Conservation (phyloP, 2,113 vertebrate genomes). For the Alethe diademata region DNA sequence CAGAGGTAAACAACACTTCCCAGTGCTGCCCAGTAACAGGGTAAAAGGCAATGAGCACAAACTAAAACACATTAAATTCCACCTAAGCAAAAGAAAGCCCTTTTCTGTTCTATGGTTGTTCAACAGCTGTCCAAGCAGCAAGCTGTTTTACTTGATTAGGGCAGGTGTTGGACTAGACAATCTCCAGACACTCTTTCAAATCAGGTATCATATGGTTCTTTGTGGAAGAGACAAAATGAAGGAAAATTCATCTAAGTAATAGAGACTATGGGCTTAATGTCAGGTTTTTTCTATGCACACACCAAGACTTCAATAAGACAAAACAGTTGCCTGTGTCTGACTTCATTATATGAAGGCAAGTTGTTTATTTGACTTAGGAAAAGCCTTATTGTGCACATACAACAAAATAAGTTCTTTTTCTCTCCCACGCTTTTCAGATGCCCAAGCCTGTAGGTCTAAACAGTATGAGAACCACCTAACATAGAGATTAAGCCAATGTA, state of each 20-base stretch:
- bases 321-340: not conserved
- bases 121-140: not conserved
- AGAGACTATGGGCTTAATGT: not conserved
- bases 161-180: accelerated
- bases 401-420: not conserved
- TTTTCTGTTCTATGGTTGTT: not conserved
- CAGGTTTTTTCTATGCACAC: not conserved
- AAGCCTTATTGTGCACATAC: not conserved
- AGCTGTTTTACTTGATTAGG: not conserved
- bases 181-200: not conserved
- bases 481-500: not conserved
- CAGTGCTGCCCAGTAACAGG: accelerated
- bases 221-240: not conserved
- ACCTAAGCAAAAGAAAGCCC: not conserved
- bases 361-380: not conserved
- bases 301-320: not conserved
- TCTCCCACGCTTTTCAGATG: not conserved
- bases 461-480: not conserved
- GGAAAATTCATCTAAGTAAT: not conserved
- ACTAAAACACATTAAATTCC: not conserved
- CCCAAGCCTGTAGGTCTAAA: not conserved
- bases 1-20: not conserved
- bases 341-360: not conserved
- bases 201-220: not conserved
- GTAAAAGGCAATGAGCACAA: not conserved